phyloP scores from a whole-genome alignment of 2,888 invertebrate genomes.

The Spicauda simplicius region DNA sequence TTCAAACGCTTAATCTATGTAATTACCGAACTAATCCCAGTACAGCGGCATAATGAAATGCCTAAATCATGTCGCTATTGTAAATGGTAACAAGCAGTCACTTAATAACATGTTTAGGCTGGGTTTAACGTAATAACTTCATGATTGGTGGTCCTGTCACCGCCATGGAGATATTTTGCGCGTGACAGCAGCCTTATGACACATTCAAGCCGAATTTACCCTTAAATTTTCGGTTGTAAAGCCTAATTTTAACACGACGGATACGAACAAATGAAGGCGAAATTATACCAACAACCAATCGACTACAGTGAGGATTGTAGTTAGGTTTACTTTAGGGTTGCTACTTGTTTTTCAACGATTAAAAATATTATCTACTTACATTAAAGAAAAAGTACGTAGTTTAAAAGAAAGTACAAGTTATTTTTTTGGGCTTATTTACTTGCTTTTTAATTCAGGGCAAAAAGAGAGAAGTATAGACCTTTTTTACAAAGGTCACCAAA shows the following conservation, averaged over 20 bases:
- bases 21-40: too few species aligned
- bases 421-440: too few species aligned
- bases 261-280: background rate
- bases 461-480: too few species aligned
- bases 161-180: constrained; percentile 12
- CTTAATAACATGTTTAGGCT: constrained; percentile 9
- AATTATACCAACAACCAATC: constrained; percentile 4
- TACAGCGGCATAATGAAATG: too few species aligned
- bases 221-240: background rate
- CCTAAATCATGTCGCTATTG: constrained; percentile 1
- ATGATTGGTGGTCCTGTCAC: constrained; percentile 18
- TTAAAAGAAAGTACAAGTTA: too few species aligned
- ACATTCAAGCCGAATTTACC: background rate
- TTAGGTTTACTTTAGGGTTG: too few species aligned
- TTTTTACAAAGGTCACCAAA: too few species aligned
- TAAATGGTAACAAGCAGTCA: background rate
- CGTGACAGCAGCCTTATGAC: background rate
- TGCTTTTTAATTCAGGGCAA: too few species aligned
- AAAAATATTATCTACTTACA: too few species aligned
- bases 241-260: background rate
- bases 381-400: too few species aligned
- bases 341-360: too few species aligned
- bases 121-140: constrained; percentile 10
- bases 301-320: background rate
- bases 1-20: too few species aligned